Evolutionary conservation across 2,113 vertebrate genomes (phyloP), one percentile per base, ranked within the genome.

Genomic region (Periophthalmodon schlosseri): DNA sequence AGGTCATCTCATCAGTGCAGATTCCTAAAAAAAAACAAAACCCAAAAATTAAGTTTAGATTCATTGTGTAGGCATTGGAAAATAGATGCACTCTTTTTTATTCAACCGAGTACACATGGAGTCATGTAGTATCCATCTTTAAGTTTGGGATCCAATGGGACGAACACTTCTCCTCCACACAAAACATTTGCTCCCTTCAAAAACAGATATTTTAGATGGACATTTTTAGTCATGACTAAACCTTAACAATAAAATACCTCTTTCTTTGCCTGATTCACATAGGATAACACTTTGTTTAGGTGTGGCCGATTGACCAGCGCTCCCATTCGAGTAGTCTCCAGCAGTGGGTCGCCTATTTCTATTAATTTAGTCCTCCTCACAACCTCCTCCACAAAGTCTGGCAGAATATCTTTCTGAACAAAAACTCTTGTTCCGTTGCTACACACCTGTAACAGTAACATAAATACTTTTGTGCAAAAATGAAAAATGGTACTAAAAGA

Each of bases 371-470:
- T 97, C 85, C 93, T 94, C 74, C 91, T 95, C 81, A 98, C 95
- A 79, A 99, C 96, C 84, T 96, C 94, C 65, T 96, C 87, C n/a
- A 95, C 93, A 89, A 99, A 99, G 69, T 83, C 83, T 4, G 95
- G 88, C 78, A 96, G 69, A 69, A 97, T 94, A 8, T 94, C 86
- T 74, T 83, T 95, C 75, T 99, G 96, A 69, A 99, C 97, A 83
- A 96, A 99, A 2, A 99, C 97, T 14, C 98, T 91, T 0, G 97
- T 99, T 11, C 96, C 98, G 0, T 99, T 99, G 84, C 96, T 96
- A 83, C 97, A 99, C 13, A 99, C 98, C 98, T 99, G 84, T 10
- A 23, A 23, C 12, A 44, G 44, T 52, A 13, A 49, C 33, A 69
- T 23, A 11, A 2, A 12, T 64, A n/a, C 3, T 20, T 63, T 18